A percentile compares a stretch with the other conserved stretches of the same genome.
Conservation (phyloP, 2,888 invertebrate genomes). For the Tipula helvola region DNA sequence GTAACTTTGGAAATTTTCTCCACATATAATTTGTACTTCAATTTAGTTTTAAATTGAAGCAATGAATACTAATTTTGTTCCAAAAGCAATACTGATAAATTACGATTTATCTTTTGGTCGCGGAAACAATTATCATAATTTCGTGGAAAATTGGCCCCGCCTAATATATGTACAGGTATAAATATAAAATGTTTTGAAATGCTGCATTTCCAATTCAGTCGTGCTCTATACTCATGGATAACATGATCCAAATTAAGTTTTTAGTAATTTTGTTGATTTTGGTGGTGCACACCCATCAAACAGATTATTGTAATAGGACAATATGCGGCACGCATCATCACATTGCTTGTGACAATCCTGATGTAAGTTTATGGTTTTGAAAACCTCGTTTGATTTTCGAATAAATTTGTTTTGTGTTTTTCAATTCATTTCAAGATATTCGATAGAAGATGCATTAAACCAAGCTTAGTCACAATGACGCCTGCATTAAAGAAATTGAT, state of each 20-base stretch:
- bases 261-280: neutral
- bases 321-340: neutral
- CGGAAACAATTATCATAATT: neutral
- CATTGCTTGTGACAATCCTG: neutral
- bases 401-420: neutral
- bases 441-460: neutral
- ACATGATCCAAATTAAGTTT: neutral
- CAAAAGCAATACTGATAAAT: no score
- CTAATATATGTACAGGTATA: no score
- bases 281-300: neutral
- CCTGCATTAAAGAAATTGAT: neutral
- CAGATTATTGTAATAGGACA: neutral
- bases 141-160: neutral
- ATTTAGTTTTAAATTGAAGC: no score
- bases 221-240: neutral
- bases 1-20: no score
- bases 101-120: neutral
- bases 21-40: no score
- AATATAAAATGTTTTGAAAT: neutral
- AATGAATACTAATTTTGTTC: no score
- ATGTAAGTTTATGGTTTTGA: neutral
- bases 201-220: neutral
- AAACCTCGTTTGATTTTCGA: neutral
- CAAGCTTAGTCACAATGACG: neutral
- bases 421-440: neutral